Conservation (phyloP, 2,888 invertebrate genomes). For the Athalia circularis region DNA sequence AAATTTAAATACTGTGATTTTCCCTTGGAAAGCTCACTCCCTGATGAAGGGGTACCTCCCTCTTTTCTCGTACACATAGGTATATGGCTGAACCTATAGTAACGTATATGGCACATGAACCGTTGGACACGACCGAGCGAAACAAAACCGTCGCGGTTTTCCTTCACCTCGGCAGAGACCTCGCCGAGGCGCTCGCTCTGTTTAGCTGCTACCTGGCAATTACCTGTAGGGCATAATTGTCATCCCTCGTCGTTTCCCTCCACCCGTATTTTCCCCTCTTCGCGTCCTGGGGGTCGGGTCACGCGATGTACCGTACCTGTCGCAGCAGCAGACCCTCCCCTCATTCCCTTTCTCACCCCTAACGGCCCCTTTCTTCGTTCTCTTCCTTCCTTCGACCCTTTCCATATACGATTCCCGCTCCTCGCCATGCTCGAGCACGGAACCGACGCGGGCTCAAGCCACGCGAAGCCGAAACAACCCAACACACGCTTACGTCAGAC, state of each 20-base stretch:
- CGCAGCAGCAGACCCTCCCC: constrained; percentile 71
- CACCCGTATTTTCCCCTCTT: constrained; percentile 39
- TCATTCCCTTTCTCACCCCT: constrained; percentile 46
- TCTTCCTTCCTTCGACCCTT: background rate
- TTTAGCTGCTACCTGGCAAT: constrained; percentile 71
- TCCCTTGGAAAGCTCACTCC: constrained; percentile 34
- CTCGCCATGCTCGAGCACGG: constrained; percentile 26
- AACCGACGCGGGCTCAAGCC: constrained; percentile 53
- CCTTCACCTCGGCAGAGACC: background rate
- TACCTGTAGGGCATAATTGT: constrained; percentile 73
- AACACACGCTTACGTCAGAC: constrained; percentile 70
- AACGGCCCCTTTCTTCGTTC: constrained; percentile 14
- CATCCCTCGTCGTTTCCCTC: constrained; percentile 63
- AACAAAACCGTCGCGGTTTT: no score
- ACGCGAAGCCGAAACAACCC: constrained; percentile 72
- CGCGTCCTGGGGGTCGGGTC: constrained; percentile 64
- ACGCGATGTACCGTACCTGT: constrained; percentile 73
- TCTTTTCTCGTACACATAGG: background rate
- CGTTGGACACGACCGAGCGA: background rate
- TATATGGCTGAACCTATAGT: background rate
- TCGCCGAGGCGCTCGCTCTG: constrained; percentile 64
- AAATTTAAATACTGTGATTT: constrained; percentile 40
- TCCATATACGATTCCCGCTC: constrained; percentile 12
- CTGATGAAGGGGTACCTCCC: constrained; percentile 35
- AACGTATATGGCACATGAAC: background rate